Conservation (phyloP, 2,888 invertebrate species). For the Zeuzera pyrina region DNA sequence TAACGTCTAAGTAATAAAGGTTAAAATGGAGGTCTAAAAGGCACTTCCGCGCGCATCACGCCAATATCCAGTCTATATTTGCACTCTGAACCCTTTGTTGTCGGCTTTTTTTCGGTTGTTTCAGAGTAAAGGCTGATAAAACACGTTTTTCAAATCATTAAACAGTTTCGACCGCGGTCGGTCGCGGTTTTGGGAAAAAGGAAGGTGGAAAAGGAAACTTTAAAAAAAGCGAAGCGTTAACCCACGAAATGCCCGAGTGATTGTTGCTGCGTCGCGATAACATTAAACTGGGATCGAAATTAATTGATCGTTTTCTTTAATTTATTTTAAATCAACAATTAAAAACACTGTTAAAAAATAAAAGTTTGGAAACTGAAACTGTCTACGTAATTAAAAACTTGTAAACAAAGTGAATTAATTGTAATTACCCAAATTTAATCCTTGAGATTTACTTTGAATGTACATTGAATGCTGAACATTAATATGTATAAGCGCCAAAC, state of each 20-base stretch:
- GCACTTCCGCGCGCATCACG: constrained; percentile 20
- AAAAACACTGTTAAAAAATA: no score
- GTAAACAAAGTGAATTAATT: no score
- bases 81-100: constrained; percentile 66
- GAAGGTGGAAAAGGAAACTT: constrained; percentile 32
- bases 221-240: constrained; percentile 29
- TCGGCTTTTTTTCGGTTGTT: constrained; percentile 69
- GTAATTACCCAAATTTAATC: no score
- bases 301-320: constrained; percentile 22
- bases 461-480: no score
- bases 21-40: constrained; percentile 23
- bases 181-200: constrained; percentile 47
- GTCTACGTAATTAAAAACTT: no score
- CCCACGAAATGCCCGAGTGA: constrained; percentile 38
- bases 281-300: constrained; percentile 21
- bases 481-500: no score
- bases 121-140: constrained; percentile 71
- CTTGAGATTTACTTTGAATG: no score
- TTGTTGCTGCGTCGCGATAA: constrained; percentile 51
- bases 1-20: constrained; percentile 19
- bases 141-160: constrained; percentile 74
- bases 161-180: constrained; percentile 63
- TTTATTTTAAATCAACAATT: not conserved
- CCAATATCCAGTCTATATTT: constrained; percentile 60
- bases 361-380: no score